Evolutionary conservation across 2,888 invertebrate species (phyloP), one percentile per base, ranked within the genome.

Genomic region (Drosophila ustulata): DNA sequence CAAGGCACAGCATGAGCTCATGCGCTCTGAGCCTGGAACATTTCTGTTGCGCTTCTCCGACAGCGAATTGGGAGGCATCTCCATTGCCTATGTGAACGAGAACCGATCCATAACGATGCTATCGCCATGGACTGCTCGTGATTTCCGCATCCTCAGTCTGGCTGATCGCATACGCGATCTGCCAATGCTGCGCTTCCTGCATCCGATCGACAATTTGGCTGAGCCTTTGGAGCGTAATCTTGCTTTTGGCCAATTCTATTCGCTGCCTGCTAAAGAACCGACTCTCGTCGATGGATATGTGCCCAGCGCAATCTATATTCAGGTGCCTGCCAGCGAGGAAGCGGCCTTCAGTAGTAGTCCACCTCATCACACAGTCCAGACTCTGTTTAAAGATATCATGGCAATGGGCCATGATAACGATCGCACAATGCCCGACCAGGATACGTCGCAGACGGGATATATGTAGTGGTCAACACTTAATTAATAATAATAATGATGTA

Each of bases 21-120:
- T 98, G 41, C 93, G 95, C 8, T 74, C 85, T 85, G 94, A 95
- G 0, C 94, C 94, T 11, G 98, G 98, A 0, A 98, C 98, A 0
- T 99, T 99, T 93, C 93, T 99, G 64, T 94, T 99, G 61, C 94
- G 99, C 3, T 99, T 99, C 93, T 98, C 98, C 0, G 99, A 99
- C 91, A 98, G 98, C 0, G 98, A 98, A 92, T 94, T 98, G 9
- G 92, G 92, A 1, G 99, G 98, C 0, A 96, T 99, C 76, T 98
- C 98, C 28, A 98, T 99, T 85, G 98, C 98, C 3, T 98, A 98
- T 96, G 95, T 96, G 26, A 95, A 96, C 83, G 96, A 96, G 77
- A 92, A 93, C 4, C 95, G 95, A 84, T 71, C 80, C 26, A 96
- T 97, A 1, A 96, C 96, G 90, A 97, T 98, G 94, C 93, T 99